Percentiles rank a stretch among this genome's conserved stretches.
Evolutionary conservation across 2,113 vertebrate species (phyloP).

Genomic region (Otis tarda): DNA sequence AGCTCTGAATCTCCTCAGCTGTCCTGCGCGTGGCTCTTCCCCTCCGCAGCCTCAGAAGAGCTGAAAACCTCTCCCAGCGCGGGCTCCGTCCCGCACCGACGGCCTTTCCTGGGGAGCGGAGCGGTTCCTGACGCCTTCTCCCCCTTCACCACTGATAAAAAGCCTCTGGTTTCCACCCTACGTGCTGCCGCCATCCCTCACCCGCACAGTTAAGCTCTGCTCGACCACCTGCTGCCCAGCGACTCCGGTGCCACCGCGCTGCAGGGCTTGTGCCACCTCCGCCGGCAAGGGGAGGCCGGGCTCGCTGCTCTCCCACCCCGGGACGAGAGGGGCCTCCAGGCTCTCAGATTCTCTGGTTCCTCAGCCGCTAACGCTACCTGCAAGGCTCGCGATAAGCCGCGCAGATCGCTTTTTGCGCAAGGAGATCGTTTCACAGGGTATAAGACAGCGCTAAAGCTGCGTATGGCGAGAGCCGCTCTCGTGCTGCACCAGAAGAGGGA

Average conservation of each 20-base stretch:
- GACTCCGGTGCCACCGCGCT: fast-evolving
- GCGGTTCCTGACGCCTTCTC: fast-evolving
- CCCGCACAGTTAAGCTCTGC: fast-evolving
- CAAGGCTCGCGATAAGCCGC: fast-evolving
- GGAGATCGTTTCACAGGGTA: not conserved
- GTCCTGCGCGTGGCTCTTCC: fast-evolving
- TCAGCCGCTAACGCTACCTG: fast-evolving
- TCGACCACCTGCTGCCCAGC: not conserved
- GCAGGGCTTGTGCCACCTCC: not conserved
- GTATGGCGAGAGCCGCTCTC: fast-evolving
- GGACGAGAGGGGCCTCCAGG: fast-evolving
- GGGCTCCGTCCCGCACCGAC: fast-evolving
- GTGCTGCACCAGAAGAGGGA: not conserved
- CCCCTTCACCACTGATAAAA: not conserved
- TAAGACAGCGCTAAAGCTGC: not conserved
- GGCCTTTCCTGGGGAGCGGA: fast-evolving
- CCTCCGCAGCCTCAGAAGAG: fast-evolving
- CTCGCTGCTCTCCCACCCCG: no score
- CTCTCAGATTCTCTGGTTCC: fast-evolving
- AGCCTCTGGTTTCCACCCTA: fast-evolving
- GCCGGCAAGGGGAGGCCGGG: fast-evolving
- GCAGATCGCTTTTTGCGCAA: fast-evolving
- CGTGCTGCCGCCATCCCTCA: fast-evolving
- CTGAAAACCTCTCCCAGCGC: fast-evolving
- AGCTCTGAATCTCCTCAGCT: not conserved